Base-by-base conservation (phyloP, 2,797 vertebrate genomes). In the Channa striata region DNA sequence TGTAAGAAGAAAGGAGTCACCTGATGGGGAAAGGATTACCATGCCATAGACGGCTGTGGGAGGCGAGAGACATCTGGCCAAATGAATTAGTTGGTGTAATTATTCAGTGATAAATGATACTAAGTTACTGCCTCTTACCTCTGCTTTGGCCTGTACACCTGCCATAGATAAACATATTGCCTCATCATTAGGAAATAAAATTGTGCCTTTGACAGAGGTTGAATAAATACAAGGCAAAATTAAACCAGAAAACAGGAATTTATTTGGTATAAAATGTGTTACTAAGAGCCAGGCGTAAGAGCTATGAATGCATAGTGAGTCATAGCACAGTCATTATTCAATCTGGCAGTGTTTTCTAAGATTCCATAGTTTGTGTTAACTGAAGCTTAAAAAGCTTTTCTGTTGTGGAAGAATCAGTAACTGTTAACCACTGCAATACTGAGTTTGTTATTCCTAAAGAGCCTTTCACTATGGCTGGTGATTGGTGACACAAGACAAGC, bases 11-110 rank as follows among this genome's bases (percentile, higher is more conserved):
- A 8, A 42, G 42, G 20, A 72, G 57, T 65, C 57, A 74, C 72
- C 74, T 81, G 83, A 73, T n/a, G 10, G 64, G 72, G 47, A 68
- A 11, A 13, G 53, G 66, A 68, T 62, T 68, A 63, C 12, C 46
- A 60, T 16, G 11, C 49, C 58, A 54, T 46, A 6, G 51, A 59
- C 33, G 63, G 47, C 47, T 21, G 42, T 37, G 39, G 47, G 48
- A 54, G 47, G 14, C 9, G 12, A 39, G 64, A 34, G 34, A 61
- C 50, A 69, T 70, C 65, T 65, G 70, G 54, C 37, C 59, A 19
- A 34, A 37, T 62, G 7, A 58, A 73, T 68, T 21, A 58, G 73
- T 68, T 21, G 43, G 56, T 33, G 16, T 47, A 39, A 56, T 62
- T 69, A 72, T 56, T 59, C 34, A 21, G 10, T 44, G 59, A 68